These are phyloP conservation scores for Hozukius guyotensis DNA, from an alignment of 2,797 vertebrate genomes.

Conservation along the genomic window DNA sequence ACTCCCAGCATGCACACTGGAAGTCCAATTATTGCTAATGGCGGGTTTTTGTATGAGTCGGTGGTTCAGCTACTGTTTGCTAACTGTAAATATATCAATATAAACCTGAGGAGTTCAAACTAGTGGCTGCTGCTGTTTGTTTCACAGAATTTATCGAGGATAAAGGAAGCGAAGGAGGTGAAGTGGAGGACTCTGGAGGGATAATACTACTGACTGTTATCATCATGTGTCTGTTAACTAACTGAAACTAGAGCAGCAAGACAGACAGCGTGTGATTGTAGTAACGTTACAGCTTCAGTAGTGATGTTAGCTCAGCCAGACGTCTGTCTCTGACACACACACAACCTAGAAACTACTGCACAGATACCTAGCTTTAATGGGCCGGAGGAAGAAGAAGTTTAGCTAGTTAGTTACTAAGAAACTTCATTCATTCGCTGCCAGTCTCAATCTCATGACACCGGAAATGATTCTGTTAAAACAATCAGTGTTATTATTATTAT, in stretches of 20 bases:
- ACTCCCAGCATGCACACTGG: slow-evolving; percentile 76
- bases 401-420: slow-evolving; percentile 1
- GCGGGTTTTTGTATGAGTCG: slow-evolving; percentile 75
- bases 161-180: neutral
- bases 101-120: neutral
- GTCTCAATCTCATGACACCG: slow-evolving; percentile 2
- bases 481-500: slow-evolving; percentile 6
- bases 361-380: neutral
- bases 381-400: slow-evolving; percentile 12
- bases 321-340: neutral
- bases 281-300: neutral
- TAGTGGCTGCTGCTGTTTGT: neutral
- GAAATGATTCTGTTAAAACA: slow-evolving; percentile 48
- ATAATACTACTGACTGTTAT: neutral
- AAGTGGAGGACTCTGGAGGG: neutral
- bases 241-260: slow-evolving; percentile 34
- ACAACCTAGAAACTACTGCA: neutral
- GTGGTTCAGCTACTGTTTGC: neutral
- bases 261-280: slow-evolving; percentile 10
- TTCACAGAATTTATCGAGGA: neutral
- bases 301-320: slow-evolving; percentile 18
- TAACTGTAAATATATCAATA: neutral
- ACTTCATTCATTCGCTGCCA: slow-evolving; percentile 38
- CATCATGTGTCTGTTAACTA: slow-evolving; percentile 46
- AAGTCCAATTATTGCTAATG: slow-evolving; percentile 72